phyloP scores from a whole-genome alignment of 2,888 invertebrate species.

The Pogonocherus hispidulus region DNA sequence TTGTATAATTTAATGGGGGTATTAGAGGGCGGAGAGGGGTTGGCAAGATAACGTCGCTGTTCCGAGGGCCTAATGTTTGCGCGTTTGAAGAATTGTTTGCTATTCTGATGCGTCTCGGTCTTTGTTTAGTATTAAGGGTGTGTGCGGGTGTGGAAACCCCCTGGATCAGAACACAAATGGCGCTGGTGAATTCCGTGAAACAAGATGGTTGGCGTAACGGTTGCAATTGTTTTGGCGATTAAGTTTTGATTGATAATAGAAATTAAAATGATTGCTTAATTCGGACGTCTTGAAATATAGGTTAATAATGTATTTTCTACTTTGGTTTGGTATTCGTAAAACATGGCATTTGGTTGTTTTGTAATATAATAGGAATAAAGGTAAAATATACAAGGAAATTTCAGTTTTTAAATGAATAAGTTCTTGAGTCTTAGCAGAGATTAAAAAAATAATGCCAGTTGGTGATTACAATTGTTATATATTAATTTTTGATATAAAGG shows the following conservation, averaged over 20 bases:
- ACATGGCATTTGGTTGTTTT: no score
- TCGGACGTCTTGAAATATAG: no score
- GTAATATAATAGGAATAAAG: no score
- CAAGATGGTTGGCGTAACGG: neutral
- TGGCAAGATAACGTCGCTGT: conserved; percentile 29
- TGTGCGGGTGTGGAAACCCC: neutral
- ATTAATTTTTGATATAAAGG: no score
- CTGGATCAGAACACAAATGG: conserved; percentile 14
- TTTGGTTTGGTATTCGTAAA: no score
- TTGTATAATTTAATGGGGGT: conserved; percentile 59
- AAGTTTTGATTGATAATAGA: neutral
- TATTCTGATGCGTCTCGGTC: conserved; percentile 17
- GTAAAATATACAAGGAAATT: no score
- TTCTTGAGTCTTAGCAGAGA: no score
- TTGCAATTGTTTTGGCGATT: neutral
- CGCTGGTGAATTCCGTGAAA: neutral
- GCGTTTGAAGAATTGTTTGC: conserved; percentile 24
- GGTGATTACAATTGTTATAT: no score
- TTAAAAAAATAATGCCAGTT: no score
- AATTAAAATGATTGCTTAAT: no score
- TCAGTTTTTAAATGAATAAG: no score
- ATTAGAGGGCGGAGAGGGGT: conserved; percentile 38
- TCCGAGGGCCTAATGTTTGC: conserved; percentile 10
- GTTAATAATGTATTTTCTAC: no score
- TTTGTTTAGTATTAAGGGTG: neutral